Base-by-base conservation (phyloP, 2,888 invertebrate genomes). In the Acanthosepion lycidas region DNA sequence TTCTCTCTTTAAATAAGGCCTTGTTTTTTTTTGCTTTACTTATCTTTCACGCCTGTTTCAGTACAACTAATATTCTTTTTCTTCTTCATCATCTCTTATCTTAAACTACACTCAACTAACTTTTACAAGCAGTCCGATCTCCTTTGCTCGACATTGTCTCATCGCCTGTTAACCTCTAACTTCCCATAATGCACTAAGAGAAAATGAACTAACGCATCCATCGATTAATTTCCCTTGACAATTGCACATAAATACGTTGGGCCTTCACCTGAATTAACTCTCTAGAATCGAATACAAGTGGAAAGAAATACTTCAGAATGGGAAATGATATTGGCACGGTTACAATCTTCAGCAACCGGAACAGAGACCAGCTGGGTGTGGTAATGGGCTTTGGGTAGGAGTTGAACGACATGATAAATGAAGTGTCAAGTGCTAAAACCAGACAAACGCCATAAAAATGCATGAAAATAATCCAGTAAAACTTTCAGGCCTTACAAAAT, bases 221-320 rank as follows among this genome's bases (percentile, higher is more conserved):
- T 78, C 78, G 78, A 78, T 78, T 78, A 78, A 78, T 78, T n/a
- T 78, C 78, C n/a, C n/a, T n/a, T n/a, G 78, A 78, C 78, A 78
- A 78, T 78, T 78, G 78, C 33, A 78, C 78, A 78, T 78, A n/a
- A 78, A 78, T 78, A 78, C 78, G n/a, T 78, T n/a, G 12, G 15
- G 78, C 15, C 78, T 78, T 78, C n/a, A n/a, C 78, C 78, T 78
- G 78, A 78, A 78, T 78, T 33, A 78, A 78, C 78, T 78, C 78
- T 78, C 78, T 78, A n/a, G 78, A n/a, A n/a, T 78, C 78, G 78
- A 78, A 78, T 78, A 78, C 78, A 78, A 78, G 78, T 33, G n/a
- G 78, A n/a, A 33, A 78, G 78, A n/a, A 78, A 78, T 78, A 33
- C n/a, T 78, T n/a, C 78, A 78, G 78, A 78, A 78, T 78, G 78